Evolutionary conservation across 2,113 vertebrate species (phyloP).

Genomic region (Rhineura floridana): DNA sequence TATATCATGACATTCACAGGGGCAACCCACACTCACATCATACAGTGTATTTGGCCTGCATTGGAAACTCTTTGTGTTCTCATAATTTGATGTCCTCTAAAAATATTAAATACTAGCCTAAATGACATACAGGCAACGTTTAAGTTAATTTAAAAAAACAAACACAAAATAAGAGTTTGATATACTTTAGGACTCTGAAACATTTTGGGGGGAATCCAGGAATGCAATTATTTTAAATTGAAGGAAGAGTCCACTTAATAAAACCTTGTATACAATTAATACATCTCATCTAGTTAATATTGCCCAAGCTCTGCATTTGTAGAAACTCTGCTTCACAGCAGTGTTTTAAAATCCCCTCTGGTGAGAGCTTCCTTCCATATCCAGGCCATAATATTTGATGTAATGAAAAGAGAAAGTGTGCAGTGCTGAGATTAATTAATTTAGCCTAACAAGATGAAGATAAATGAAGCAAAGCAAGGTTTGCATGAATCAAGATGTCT

Average conservation of each 20-base stretch:
- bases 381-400: constrained; percentile 94
- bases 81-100: constrained; percentile 21
- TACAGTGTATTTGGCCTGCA: constrained; percentile 23
- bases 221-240: constrained; percentile 49
- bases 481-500: constrained; percentile 88
- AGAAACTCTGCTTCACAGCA: constrained; percentile 68
- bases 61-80: constrained; percentile 53
- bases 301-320: constrained; percentile 48
- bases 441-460: constrained; percentile 99
- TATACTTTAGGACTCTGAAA: not conserved
- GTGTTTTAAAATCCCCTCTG: constrained; percentile 70
- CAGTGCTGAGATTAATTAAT: constrained; percentile 98
- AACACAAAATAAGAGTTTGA: not conserved
- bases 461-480: constrained; percentile 94
- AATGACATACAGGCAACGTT: constrained; percentile 18
- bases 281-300: constrained; percentile 58
- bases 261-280: constrained; percentile 43
- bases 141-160: no score
- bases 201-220: constrained; percentile 30
- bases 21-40: constrained; percentile 56
- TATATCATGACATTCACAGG: constrained; percentile 61
- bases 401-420: constrained; percentile 99
- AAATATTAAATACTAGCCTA: constrained; percentile 47
- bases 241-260: constrained; percentile 54
- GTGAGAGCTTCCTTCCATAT: constrained; percentile 79